Percentiles rank a stretch among this genome's conserved stretches.
Conservation (phyloP, 2,888 invertebrate species). For the Steromphala cineraria region DNA sequence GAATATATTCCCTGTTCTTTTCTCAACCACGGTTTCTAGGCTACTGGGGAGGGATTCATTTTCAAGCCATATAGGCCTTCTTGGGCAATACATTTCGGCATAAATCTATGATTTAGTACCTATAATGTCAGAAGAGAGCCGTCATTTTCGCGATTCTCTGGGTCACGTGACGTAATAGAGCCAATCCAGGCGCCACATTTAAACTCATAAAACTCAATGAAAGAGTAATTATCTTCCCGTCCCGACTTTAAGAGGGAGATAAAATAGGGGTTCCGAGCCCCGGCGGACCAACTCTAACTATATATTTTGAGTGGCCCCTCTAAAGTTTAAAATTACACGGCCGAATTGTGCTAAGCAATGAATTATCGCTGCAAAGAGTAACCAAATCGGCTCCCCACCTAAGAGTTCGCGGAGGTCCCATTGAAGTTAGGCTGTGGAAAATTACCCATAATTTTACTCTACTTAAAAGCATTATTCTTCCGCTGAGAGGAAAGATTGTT, state of each 20-base stretch:
- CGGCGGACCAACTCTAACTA: not conserved
- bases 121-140: constrained; percentile 3
- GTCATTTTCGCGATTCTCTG: not conserved
- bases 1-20: too few relatives aligned
- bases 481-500: too few relatives aligned
- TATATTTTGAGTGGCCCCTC: not conserved
- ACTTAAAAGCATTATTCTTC: not conserved
- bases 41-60: not conserved
- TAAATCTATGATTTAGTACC: constrained; percentile 10
- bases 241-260: not conserved
- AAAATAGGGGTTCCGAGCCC: not conserved
- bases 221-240: not conserved
- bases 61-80: not conserved
- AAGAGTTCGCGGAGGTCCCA: not conserved
- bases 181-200: constrained; percentile 5
- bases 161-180: constrained; percentile 10
- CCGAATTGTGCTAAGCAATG: not conserved
- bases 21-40: not conserved
- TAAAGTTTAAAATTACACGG: constrained; percentile 1
- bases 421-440: not conserved
- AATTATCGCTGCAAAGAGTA: not conserved
- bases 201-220: constrained; percentile 10
- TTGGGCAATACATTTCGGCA: not conserved
- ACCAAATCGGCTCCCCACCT: not conserved
- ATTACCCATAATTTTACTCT: constrained; percentile 2